Evolutionary conservation across 2,888 invertebrate species (phyloP).

Genomic region (Pardosa pseudoannulata): DNA sequence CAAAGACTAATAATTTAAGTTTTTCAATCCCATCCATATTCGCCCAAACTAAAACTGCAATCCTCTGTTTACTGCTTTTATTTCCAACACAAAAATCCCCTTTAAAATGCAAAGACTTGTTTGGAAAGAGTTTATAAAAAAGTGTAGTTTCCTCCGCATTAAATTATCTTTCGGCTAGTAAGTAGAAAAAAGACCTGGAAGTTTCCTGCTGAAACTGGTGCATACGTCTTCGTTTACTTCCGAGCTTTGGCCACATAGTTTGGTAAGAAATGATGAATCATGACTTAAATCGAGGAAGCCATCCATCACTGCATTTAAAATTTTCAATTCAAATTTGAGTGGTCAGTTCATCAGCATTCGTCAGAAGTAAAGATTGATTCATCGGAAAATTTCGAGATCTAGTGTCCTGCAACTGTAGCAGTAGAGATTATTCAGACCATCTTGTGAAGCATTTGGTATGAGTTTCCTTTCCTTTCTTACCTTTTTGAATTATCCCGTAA

Average conservation of each 20-base stretch:
- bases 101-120: not conserved
- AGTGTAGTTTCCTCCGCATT: not conserved
- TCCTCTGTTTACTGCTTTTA: not conserved
- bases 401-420: not conserved
- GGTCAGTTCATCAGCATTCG: not conserved
- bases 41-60: not conserved
- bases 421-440: not conserved
- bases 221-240: not conserved
- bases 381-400: constrained; percentile 11
- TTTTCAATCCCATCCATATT: not conserved
- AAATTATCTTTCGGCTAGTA: too few species aligned
- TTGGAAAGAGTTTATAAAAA: not conserved
- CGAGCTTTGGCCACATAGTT: not conserved
- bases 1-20: not conserved
- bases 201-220: not conserved
- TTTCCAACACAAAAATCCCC: too few species aligned
- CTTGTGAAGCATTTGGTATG: not conserved
- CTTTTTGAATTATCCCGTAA: not conserved
- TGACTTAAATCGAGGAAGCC: not conserved
- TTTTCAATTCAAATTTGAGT: not conserved
- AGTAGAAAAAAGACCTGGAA: not conserved
- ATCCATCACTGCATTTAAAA: not conserved
- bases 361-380: not conserved
- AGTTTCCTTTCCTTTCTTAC: too few species aligned
- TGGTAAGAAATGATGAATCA: not conserved